These are phyloP conservation scores for Prosopocoilus inquinatus DNA, from an alignment of 2,888 invertebrate genomes.

Conservation along the genomic window DNA sequence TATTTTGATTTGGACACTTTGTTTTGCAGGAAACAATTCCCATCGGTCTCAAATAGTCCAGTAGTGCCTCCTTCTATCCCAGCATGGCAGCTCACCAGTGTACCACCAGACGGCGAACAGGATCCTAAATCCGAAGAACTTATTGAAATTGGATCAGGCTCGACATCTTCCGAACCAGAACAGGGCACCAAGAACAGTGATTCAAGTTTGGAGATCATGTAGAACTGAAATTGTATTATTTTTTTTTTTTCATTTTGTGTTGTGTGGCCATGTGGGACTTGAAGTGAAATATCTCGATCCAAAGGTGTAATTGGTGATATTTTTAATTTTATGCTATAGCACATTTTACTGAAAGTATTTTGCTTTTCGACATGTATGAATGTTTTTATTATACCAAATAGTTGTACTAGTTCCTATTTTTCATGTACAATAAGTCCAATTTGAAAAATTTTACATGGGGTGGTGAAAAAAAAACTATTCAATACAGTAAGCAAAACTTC, in stretches of 20 bases:
- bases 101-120: slow-evolving; percentile 52
- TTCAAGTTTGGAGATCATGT: slow-evolving; percentile 74
- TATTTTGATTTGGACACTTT: slow-evolving; percentile 1
- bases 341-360: no score
- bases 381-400: no score
- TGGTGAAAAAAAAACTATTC: no score
- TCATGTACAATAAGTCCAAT: no score
- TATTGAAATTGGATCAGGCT: slow-evolving; percentile 55
- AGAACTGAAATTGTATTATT: slow-evolving; percentile 32
- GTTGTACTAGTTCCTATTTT: no score
- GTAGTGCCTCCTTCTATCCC: slow-evolving; percentile 71
- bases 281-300: no score
- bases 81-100: slow-evolving; percentile 73
- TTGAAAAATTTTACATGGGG: no score
- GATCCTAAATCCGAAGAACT: slow-evolving; percentile 55
- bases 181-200: slow-evolving; percentile 74
- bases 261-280: no score
- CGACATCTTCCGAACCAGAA: slow-evolving; percentile 67
- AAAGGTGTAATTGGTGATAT: no score
- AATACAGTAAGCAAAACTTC: no score
- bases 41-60: slow-evolving; percentile 60
- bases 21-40: slow-evolving; percentile 70
- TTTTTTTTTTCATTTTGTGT: not conserved
- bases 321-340: no score
- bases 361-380: no score